phyloP scores from a whole-genome alignment of 2,113 vertebrate species.

The Eulacestoma nigropectus region DNA sequence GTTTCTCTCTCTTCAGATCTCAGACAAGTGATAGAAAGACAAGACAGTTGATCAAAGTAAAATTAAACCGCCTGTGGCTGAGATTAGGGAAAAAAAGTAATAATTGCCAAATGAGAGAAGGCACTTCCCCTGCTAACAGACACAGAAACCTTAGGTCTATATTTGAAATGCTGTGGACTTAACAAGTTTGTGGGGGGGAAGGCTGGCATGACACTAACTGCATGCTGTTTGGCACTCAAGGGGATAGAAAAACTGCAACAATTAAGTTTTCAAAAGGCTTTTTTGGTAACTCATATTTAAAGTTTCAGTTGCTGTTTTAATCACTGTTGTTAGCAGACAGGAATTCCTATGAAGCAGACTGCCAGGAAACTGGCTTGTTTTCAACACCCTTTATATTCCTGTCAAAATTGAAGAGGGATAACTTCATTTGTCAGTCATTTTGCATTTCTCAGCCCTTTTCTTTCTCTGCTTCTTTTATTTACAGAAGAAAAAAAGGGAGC shows the following conservation, averaged over 20 bases:
- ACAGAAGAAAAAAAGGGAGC: not conserved
- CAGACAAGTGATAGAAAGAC: conserved; percentile 20
- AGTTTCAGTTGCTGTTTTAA: not conserved
- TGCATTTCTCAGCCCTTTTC: not conserved
- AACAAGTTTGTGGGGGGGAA: not conserved
- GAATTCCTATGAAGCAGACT: not conserved
- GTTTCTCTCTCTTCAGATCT: conserved; percentile 6
- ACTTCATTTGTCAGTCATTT: not conserved
- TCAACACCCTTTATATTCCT: not conserved
- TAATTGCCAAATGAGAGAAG: conserved; percentile 20
- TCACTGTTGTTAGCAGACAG: not conserved
- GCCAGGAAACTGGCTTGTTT: not conserved
- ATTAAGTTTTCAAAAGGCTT: conserved; percentile 19
- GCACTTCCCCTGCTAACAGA: not conserved
- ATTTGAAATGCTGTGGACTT: not conserved
- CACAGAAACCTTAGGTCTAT: not conserved
- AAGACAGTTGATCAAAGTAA: conserved; percentile 45
- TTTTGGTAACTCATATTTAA: not conserved
- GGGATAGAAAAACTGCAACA: conserved; percentile 23
- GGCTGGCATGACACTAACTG: not conserved
- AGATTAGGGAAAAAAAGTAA: conserved; percentile 22
- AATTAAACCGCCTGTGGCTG: not conserved
- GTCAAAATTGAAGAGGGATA: not conserved
- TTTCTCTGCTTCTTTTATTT: not conserved
- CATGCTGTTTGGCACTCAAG: not conserved